These are phyloP conservation scores for Anadara kagoshimensis DNA, from an alignment of 1,140 invertebrate species.

Conservation along the genomic window DNA sequence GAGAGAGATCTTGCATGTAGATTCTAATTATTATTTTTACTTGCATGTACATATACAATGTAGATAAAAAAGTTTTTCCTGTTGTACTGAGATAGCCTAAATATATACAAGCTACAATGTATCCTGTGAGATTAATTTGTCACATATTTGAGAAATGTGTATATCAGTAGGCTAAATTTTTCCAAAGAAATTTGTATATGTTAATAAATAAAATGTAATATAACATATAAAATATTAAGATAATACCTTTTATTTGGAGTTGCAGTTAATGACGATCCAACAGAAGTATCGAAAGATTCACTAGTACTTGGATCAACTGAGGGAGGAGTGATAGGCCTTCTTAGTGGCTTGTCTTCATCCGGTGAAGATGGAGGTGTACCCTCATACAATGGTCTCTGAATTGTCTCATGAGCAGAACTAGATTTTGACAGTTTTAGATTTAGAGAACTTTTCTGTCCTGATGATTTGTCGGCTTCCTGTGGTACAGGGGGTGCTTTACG, in stretches of 20 bases:
- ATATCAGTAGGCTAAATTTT: background rate
- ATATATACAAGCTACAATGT: background rate
- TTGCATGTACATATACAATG: too few species aligned
- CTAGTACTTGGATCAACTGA: background rate
- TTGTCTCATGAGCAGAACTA: conserved; percentile 1
- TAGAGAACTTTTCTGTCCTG: background rate
- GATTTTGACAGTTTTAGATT: background rate
- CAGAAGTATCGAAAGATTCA: conserved; percentile 23
- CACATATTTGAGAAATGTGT: background rate
- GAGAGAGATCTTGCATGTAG: too few species aligned
- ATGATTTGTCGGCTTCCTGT: conserved; percentile 1
- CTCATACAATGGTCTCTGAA: conserved; percentile 55
- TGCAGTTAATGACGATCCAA: conserved; percentile 13
- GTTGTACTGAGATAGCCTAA: background rate
- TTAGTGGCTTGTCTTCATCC: conserved; percentile 48
- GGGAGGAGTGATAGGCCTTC: conserved; percentile 61
- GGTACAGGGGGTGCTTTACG: conserved; percentile 10
- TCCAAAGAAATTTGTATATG: background rate
- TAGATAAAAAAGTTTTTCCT: background rate
- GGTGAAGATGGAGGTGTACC: conserved; percentile 62
- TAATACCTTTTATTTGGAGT: conserved; percentile 26
- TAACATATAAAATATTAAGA: background rate
- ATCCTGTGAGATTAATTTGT: background rate
- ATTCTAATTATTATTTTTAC: too few species aligned
- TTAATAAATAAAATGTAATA: background rate